A percentile compares a stretch with the other conserved stretches of the same genome.
Evolutionary conservation across 1,140 invertebrate species (phyloP).

Genomic region (Danaus melanippus): DNA sequence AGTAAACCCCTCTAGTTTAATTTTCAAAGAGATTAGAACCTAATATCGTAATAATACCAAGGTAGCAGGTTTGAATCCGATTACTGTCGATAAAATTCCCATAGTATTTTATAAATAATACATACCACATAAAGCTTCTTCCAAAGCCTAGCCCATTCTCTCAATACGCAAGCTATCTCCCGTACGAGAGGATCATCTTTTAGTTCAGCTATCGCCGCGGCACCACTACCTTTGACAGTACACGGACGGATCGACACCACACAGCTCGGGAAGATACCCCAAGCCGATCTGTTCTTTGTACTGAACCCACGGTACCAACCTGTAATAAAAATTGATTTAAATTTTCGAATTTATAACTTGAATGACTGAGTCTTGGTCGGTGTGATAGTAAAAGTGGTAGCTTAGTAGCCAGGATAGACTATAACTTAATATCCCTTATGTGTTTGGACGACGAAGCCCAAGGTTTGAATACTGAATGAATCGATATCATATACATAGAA

Average conservation of each 20-base stretch:
- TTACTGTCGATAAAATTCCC: too few relatives aligned
- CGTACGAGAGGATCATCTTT: conserved; percentile 91
- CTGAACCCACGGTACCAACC: conserved; percentile 90
- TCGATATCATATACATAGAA: too few relatives aligned
- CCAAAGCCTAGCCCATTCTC: conserved; percentile 95
- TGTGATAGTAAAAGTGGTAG: too few relatives aligned
- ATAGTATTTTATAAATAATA: conserved; percentile 14
- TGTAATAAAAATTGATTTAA: conserved; percentile 53
- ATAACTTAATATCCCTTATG: too few relatives aligned
- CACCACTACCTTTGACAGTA: conserved; percentile 52
- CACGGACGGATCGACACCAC: conserved; percentile 61
- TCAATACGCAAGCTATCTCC: conserved; percentile 90
- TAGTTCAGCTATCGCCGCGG: conserved; percentile 72
- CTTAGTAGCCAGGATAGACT: too few relatives aligned
- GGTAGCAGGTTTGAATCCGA: too few relatives aligned
- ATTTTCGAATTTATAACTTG: neutral
- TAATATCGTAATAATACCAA: too few relatives aligned
- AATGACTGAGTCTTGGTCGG: too few relatives aligned
- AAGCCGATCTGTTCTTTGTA: conserved; percentile 83
- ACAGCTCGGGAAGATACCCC: conserved; percentile 86
- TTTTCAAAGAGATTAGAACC: too few relatives aligned
- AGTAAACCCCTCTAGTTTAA: too few relatives aligned
- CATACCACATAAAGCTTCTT: conserved; percentile 90
- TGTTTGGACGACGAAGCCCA: too few relatives aligned
- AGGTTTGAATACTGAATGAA: too few relatives aligned